Percentiles rank a stretch among this genome's conserved stretches.
These are phyloP conservation scores for Parascotia fuliginaria DNA, from an alignment of 2,888 invertebrate species.

Conservation along the genomic window DNA sequence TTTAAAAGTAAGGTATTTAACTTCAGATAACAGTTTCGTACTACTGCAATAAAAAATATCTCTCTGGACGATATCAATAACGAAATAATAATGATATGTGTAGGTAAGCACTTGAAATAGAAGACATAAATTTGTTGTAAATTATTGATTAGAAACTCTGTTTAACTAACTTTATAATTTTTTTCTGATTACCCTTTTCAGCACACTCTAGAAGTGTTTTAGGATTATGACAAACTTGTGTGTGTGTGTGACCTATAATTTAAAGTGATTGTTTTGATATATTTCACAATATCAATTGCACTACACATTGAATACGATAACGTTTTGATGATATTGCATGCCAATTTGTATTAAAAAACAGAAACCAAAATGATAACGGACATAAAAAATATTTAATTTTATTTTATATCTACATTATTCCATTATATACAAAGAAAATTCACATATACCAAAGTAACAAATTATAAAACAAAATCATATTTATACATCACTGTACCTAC, in stretches of 20 bases:
- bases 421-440: slow-evolving; percentile 45
- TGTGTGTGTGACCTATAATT: too few relatives aligned
- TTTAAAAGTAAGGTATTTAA: too few relatives aligned
- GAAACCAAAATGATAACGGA: slow-evolving; percentile 42
- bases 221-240: background rate
- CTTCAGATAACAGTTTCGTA: too few relatives aligned
- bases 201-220: too few relatives aligned
- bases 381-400: slow-evolving; percentile 40
- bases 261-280: background rate
- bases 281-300: slow-evolving; percentile 1
- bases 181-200: too few relatives aligned
- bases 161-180: too few relatives aligned
- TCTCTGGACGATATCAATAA: too few relatives aligned
- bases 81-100: too few relatives aligned
- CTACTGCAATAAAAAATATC: too few relatives aligned
- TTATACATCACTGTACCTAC: slow-evolving; percentile 15
- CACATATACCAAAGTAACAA: slow-evolving; percentile 39
- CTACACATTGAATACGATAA: background rate
- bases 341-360: slow-evolving; percentile 36
- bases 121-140: too few relatives aligned
- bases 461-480: slow-evolving; percentile 36
- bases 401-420: slow-evolving; percentile 42
- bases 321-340: slow-evolving; percentile 21
- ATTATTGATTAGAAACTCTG: too few relatives aligned
- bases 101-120: too few relatives aligned